Evolutionary conservation across 2,888 invertebrate species (phyloP).

Genomic region (Drosophila hamatofila): DNA sequence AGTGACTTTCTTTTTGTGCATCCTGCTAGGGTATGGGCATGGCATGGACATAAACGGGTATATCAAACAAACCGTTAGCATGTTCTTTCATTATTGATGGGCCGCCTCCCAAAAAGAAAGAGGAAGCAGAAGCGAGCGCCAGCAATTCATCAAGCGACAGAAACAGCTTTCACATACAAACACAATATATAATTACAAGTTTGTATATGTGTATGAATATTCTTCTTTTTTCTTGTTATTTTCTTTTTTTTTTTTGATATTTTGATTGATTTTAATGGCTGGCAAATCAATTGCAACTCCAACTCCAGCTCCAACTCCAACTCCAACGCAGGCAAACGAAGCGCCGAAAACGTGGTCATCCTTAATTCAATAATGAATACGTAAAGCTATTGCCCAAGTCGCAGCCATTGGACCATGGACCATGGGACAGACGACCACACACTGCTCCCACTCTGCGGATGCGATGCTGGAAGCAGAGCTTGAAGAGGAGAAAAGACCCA

Average conservation of each 20-base stretch:
- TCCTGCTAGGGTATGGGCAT: slow-evolving; percentile 11
- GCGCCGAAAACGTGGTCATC: slow-evolving; percentile 79
- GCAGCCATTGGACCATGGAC: slow-evolving; percentile 21
- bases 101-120: slow-evolving; percentile 17
- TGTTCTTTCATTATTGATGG: slow-evolving; percentile 46
- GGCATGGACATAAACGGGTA: slow-evolving; percentile 45
- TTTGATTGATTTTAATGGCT: slow-evolving; percentile 80
- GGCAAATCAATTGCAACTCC: slow-evolving; percentile 71
- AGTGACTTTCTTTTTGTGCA: slow-evolving; percentile 64
- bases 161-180: slow-evolving; percentile 50
- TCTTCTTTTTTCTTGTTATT: not conserved
- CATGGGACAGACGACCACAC: slow-evolving; percentile 53
- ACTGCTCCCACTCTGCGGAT: slow-evolving; percentile 26
- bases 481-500: not conserved
- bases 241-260: slow-evolving; percentile 36
- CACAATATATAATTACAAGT: slow-evolving; percentile 26
- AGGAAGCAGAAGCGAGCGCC: slow-evolving; percentile 29
- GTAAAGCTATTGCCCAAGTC: slow-evolving; percentile 57
- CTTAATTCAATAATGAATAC: slow-evolving; percentile 81
- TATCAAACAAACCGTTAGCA: slow-evolving; percentile 78
- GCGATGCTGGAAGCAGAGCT: slow-evolving; percentile 29
- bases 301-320: slow-evolving; percentile 24
- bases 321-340: slow-evolving; percentile 55
- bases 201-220: not conserved
- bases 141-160: slow-evolving; percentile 44